A percentile compares a stretch with the other conserved stretches of the same genome.
phyloP scores from a whole-genome alignment of 35 echinoderm and acorn worm genomes.

The Chiridota heheva region DNA sequence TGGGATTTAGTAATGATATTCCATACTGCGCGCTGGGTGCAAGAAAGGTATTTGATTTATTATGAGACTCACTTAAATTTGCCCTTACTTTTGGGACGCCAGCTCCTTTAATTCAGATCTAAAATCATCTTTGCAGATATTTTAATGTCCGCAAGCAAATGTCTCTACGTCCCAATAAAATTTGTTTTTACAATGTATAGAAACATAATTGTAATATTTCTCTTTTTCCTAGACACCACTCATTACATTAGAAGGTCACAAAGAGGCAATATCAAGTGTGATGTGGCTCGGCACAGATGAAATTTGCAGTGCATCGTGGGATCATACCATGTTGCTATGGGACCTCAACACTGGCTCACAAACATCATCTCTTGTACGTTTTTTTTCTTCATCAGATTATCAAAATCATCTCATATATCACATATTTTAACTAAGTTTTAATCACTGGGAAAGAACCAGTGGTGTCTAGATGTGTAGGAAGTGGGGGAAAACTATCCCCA shows the following conservation, averaged over 20 bases:
- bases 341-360: conserved; percentile 68
- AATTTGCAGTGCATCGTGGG: conserved; percentile 95
- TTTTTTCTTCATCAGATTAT: too few relatives aligned
- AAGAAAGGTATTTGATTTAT: too few relatives aligned
- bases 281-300: conserved; percentile 62
- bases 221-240: conserved; percentile 59
- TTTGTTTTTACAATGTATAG: too few relatives aligned
- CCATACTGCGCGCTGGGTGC: too few relatives aligned
- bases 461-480: background rate
- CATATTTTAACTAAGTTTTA: too few relatives aligned
- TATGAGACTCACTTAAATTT: too few relatives aligned
- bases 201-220: background rate
- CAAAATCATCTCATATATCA: background rate
- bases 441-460: background rate
- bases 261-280: conserved; percentile 76
- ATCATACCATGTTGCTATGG: conserved; percentile 92
- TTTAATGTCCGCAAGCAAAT: too few relatives aligned
- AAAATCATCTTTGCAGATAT: too few relatives aligned
- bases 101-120: too few relatives aligned
- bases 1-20: too few relatives aligned
- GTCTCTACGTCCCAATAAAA: too few relatives aligned
- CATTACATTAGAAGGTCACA: conserved; percentile 91
- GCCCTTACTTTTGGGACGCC: too few relatives aligned
- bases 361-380: conserved; percentile 72
- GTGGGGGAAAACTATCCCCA: background rate